Percentiles rank a stretch among this genome's conserved stretches.
Evolutionary conservation across 2,113 vertebrate species (phyloP).

Genomic region (Noturus placidus): DNA sequence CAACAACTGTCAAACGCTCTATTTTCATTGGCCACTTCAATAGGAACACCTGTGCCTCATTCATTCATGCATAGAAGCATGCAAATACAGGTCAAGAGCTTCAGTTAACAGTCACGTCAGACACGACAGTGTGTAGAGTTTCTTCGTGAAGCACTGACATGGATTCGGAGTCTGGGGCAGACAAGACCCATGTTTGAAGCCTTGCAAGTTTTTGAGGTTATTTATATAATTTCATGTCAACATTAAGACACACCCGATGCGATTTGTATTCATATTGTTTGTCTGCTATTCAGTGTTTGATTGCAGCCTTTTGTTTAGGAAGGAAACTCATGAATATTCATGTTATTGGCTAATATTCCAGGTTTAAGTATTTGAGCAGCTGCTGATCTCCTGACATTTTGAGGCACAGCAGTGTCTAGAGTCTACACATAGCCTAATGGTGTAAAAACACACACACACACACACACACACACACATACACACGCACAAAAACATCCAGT

Average conservation of each 20-base stretch:
- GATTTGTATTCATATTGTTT: not conserved
- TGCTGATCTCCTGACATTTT: not conserved
- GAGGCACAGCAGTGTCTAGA: not conserved
- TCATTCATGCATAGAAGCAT: not conserved
- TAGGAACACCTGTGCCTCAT: not conserved
- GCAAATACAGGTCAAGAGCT: not conserved
- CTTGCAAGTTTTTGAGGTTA: not conserved
- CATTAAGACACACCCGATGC: not conserved
- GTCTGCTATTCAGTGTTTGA: not conserved
- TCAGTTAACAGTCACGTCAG: not conserved
- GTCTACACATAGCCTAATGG: not conserved
- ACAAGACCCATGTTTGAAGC: no score
- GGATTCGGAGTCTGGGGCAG: not conserved
- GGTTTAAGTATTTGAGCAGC: not conserved
- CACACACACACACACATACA: no score
- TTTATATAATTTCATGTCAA: not conserved
- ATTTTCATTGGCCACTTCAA: not conserved
- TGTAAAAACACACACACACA: no score
- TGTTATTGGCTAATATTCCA: not conserved
- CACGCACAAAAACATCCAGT: not conserved
- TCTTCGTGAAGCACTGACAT: not conserved
- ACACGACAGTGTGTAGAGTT: not conserved
- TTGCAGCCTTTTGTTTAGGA: not conserved
- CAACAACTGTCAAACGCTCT: not conserved
- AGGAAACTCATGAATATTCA: not conserved